A percentile compares a stretch with the other conserved stretches of the same genome.
Evolutionary conservation across 2,797 vertebrate species (phyloP).

Genomic region (Anniella stebbinsi): DNA sequence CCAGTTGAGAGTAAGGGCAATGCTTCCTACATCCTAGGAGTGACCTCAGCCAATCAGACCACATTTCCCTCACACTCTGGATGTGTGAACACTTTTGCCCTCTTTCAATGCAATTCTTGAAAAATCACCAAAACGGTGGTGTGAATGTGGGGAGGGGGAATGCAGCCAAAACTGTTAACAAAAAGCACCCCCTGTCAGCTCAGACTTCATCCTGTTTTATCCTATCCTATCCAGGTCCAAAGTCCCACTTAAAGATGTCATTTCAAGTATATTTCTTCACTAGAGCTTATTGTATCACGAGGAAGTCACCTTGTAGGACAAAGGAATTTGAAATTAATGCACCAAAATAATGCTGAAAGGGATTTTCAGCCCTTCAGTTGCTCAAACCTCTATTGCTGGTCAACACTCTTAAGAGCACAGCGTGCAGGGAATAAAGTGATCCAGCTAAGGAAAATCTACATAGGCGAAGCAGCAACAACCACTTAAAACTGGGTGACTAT

Average conservation of each 20-base stretch:
- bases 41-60: background rate
- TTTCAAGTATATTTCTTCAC: background rate
- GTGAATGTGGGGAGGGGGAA: background rate
- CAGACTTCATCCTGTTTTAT: background rate
- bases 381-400: background rate
- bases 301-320: background rate
- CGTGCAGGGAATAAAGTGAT: constrained; percentile 1
- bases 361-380: background rate
- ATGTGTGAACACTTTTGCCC: background rate
- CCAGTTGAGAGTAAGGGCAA: background rate
- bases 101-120: background rate
- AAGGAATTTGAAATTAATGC: background rate
- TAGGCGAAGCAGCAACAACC: constrained; percentile 70
- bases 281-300: background rate
- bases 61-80: background rate
- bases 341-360: background rate
- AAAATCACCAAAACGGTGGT: background rate
- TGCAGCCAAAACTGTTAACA: background rate
- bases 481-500: constrained; percentile 61
- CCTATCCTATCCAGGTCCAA: background rate
- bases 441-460: constrained; percentile 42
- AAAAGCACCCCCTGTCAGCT: background rate
- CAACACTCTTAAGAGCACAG: background rate
- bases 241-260: background rate
- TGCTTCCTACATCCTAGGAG: background rate